A percentile compares a stretch with the other conserved stretches of the same genome.
Conservation (phyloP, 2,797 vertebrate genomes). For the Podarcis siculus region DNA sequence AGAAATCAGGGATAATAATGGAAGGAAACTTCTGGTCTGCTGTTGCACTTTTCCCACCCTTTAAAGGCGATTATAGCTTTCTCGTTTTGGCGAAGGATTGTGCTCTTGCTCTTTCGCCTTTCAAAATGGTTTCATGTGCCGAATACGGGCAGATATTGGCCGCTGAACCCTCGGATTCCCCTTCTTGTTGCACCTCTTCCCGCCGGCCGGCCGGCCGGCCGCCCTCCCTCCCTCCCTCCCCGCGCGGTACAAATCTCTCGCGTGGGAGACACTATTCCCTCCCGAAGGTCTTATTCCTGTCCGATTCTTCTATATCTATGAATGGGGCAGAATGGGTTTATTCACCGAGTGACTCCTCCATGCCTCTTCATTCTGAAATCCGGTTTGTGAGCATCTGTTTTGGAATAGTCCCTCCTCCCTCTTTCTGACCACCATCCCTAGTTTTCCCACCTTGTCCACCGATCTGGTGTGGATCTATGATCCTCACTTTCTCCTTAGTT, state of each 20-base stretch:
- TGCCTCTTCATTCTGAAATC: background rate
- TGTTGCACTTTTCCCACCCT: background rate
- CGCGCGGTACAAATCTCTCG: background rate
- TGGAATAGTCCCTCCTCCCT: background rate
- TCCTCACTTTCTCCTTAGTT: background rate
- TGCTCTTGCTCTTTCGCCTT: background rate
- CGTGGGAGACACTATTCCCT: background rate
- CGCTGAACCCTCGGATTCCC: background rate
- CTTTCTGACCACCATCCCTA: background rate
- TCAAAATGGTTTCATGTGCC: conserved; percentile 65
- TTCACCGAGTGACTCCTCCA: background rate
- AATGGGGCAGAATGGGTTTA: background rate
- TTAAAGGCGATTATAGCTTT: background rate
- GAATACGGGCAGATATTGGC: conserved; percentile 15
- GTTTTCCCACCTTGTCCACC: background rate
- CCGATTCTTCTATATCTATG: background rate
- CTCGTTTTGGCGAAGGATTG: background rate
- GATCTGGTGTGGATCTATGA: background rate
- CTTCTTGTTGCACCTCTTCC: background rate
- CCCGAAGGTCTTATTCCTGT: background rate
- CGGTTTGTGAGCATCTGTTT: background rate
- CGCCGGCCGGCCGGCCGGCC: background rate
- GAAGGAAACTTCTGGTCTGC: background rate
- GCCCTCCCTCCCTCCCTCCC: background rate
- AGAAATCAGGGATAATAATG: too few species aligned